Conservation (phyloP, 1,140 invertebrate genomes). For the Rhynchophorus ferrugineus region DNA sequence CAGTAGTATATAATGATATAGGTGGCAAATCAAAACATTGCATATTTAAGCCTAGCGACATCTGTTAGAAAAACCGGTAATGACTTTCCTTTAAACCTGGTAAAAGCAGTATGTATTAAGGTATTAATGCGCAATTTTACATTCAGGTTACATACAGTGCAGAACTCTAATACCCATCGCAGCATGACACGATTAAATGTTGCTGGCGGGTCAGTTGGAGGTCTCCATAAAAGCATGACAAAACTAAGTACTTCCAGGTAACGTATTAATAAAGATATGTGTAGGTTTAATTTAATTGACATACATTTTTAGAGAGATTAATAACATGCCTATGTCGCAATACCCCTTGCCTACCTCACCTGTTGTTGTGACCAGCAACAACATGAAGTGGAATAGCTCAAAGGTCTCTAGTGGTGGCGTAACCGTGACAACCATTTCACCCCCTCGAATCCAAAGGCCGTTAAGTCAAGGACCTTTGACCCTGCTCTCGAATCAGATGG, state of each 20-base stretch:
- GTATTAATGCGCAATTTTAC: too few relatives aligned
- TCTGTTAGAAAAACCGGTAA: too few relatives aligned
- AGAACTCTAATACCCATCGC: slow-evolving; percentile 57
- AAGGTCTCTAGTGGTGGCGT: slow-evolving; percentile 53
- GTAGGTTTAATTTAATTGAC: slow-evolving; percentile 31
- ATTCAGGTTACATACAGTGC: slow-evolving; percentile 52
- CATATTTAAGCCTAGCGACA: too few relatives aligned
- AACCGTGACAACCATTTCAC: slow-evolving; percentile 54
- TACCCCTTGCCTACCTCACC: slow-evolving; percentile 9
- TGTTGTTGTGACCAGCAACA: slow-evolving; percentile 43
- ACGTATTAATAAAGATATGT: too few relatives aligned
- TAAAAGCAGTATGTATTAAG: too few relatives aligned
- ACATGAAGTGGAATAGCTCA: slow-evolving; percentile 46
- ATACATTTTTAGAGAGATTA: slow-evolving; percentile 12
- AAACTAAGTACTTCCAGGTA: slow-evolving; percentile 65
- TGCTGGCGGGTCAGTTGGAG: slow-evolving; percentile 61
- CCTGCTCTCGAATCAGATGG: slow-evolving; percentile 37
- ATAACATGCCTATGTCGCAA: slow-evolving; percentile 3
- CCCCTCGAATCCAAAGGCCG: slow-evolving; percentile 44
- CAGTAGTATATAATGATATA: too few relatives aligned
- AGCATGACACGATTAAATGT: slow-evolving; percentile 69
- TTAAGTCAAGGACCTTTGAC: slow-evolving; percentile 46
- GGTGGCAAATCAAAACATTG: too few relatives aligned
- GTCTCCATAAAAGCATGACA: slow-evolving; percentile 77
- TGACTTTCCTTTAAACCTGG: too few relatives aligned